Conservation (phyloP, 2,888 invertebrate genomes). For the Athripsodes cinereus region DNA sequence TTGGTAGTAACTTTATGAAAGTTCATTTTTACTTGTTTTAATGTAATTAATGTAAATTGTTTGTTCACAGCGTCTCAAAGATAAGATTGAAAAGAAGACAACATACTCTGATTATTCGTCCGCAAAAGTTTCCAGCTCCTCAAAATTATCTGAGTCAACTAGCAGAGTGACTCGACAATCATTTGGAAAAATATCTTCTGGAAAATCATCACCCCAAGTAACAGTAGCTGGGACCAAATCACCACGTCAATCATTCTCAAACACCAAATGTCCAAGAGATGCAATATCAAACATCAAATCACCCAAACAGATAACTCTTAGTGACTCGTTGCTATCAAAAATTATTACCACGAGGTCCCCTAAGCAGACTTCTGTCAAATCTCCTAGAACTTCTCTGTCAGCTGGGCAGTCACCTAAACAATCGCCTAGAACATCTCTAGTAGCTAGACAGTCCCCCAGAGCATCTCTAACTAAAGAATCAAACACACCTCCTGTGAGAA, state of each 20-base stretch:
- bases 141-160: not conserved
- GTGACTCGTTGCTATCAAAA: no score
- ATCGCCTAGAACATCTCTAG: not conserved
- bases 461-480: not conserved
- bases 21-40: not conserved
- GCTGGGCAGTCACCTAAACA: not conserved
- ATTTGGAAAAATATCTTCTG: not conserved
- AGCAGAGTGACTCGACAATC: not conserved
- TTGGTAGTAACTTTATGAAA: no score
- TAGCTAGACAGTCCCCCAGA: not conserved
- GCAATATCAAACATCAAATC: slow-evolving; percentile 20
- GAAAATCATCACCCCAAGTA: not conserved
- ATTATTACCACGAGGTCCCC: no score
- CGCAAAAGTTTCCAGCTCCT: not conserved
- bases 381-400: not conserved
- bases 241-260: not conserved
- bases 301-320: slow-evolving; percentile 11
- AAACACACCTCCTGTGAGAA: not conserved
- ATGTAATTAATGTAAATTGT: not conserved
- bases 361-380: not conserved
- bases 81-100: not conserved
- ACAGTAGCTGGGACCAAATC: slow-evolving; percentile 23
- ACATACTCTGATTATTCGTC: not conserved
- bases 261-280: not conserved
- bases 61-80: not conserved